Conservation (phyloP, 92 coral and sea anemone genomes). For the Galaxea fascicularis region DNA sequence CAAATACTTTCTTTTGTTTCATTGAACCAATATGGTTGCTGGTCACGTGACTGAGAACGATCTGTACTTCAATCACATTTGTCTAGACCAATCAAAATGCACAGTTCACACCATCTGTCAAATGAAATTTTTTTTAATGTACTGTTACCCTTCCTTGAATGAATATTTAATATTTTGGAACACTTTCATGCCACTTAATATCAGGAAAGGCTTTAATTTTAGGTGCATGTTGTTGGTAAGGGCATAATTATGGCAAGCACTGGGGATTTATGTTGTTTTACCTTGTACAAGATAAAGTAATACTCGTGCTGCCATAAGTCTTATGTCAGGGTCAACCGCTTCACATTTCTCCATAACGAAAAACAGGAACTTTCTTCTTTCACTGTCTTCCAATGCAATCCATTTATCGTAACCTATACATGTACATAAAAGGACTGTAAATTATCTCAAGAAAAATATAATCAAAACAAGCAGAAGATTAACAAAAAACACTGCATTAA, state of each 20-base stretch:
- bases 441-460: background rate
- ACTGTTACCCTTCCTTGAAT: no score
- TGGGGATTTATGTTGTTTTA: background rate
- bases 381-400: slow-evolving; percentile 69
- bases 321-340: slow-evolving; percentile 75
- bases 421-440: background rate
- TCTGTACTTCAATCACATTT: no score
- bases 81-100: no score
- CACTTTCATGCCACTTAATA: background rate
- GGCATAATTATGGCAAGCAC: background rate
- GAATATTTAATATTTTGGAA: no score
- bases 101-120: no score
- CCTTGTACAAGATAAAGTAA: slow-evolving; percentile 96
- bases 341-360: slow-evolving; percentile 85
- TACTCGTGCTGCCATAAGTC: slow-evolving; percentile 80
- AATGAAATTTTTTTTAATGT: no score
- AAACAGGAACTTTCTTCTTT: slow-evolving; percentile 66
- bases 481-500: no score
- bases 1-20: no score
- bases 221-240: background rate
- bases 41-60: no score
- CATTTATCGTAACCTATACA: slow-evolving; percentile 68
- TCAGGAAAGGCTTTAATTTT: background rate
- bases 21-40: no score
- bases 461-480: no score